Conservation (phyloP, 2,113 vertebrate genomes). For the Eptatretus burgeri region DNA sequence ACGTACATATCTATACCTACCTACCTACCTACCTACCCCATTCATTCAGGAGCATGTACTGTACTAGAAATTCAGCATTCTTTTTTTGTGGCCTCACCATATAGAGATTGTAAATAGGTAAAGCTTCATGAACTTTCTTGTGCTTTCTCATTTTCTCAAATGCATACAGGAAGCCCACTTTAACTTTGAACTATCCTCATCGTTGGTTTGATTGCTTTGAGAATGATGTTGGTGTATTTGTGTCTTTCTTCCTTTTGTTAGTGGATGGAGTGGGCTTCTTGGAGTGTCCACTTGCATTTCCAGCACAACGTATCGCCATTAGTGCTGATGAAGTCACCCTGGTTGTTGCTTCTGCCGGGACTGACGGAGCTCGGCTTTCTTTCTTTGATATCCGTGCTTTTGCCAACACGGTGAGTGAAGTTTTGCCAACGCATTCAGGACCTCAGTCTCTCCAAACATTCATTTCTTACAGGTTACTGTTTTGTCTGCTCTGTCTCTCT, state of each 20-base stretch:
- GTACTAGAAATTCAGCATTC: too few species aligned
- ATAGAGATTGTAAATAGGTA: neutral
- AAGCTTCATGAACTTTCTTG: neutral
- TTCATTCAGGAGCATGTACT: too few species aligned
- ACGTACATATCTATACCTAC: too few species aligned
- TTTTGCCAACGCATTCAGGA: too few species aligned
- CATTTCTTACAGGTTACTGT: too few species aligned
- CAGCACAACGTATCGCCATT: conserved; percentile 47
- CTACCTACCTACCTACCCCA: too few species aligned
- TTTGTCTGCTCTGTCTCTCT: too few species aligned
- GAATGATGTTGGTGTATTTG: neutral
- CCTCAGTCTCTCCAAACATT: too few species aligned
- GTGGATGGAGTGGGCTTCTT: conserved; percentile 28
- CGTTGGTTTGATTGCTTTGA: neutral
- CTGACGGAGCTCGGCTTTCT: conserved; percentile 23
- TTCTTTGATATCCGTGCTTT: conserved; percentile 71
- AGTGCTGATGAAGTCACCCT: conserved; percentile 63
- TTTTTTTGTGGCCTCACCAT: too few species aligned
- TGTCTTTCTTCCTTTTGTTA: conserved; percentile 13
- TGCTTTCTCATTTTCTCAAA: too few species aligned
- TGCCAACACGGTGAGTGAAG: conserved; percentile 35
- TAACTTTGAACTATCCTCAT: neutral
- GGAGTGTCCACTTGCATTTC: conserved; percentile 25
- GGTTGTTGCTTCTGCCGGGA: conserved; percentile 32
- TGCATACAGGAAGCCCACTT: too few species aligned